These are phyloP conservation scores for Acanthosepion pharaonis DNA, from an alignment of 2,888 invertebrate species.

Conservation along the genomic window DNA sequence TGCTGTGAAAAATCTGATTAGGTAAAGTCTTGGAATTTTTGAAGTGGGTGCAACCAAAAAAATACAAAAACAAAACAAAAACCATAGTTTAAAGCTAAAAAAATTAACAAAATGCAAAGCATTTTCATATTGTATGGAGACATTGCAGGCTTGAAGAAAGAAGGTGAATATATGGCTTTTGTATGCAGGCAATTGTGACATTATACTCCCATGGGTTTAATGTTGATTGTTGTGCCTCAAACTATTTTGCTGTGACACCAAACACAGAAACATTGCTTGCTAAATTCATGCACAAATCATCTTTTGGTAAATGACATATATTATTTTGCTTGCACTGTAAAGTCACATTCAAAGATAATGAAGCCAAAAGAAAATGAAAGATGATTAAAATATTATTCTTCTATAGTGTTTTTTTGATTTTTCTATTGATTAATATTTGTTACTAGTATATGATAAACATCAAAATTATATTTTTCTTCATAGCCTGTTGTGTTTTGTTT, in stretches of 20 bases:
- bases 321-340: not conserved
- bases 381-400: not conserved
- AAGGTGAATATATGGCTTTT: not conserved
- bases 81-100: not conserved
- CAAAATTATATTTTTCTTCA: not conserved
- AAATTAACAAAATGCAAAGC: not conserved
- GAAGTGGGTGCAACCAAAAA: not conserved
- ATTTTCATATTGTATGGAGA: not conserved
- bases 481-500: not conserved
- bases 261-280: not conserved
- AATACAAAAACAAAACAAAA: not conserved
- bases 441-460: not conserved
- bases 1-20: slow-evolving; percentile 12
- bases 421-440: not conserved
- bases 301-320: not conserved
- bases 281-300: too few relatives aligned
- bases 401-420: not conserved
- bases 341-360: not conserved
- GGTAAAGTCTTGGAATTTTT: not conserved
- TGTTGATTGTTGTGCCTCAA: not conserved
- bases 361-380: not conserved
- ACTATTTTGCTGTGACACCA: not conserved
- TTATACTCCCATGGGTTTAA: not conserved
- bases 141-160: not conserved
- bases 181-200: not conserved